Evolutionary conservation across 2,797 vertebrate species (phyloP).

Genomic region (Chrosomus eos): DNA sequence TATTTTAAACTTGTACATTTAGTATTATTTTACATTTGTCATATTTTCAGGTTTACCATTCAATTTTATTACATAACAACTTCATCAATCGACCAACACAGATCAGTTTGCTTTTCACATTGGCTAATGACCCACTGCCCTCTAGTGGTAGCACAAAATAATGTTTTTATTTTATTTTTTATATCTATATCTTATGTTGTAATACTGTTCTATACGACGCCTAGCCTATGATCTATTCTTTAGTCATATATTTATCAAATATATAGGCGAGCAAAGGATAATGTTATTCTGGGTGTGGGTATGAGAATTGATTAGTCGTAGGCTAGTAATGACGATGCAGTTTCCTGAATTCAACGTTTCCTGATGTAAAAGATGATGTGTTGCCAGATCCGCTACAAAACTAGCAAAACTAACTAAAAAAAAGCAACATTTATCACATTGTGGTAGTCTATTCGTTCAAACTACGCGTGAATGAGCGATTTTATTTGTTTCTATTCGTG

Average conservation of each 20-base stretch:
- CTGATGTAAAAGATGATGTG: neutral
- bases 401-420: neutral
- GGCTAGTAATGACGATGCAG: neutral
- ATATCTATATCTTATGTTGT: neutral
- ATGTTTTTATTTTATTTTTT: neutral
- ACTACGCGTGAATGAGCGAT: neutral
- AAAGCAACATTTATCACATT: neutral
- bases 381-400: neutral
- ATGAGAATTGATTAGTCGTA: neutral
- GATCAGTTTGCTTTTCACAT: neutral
- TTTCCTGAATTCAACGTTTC: constrained; percentile 20
- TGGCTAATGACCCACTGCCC: constrained; percentile 3
- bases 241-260: neutral
- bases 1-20: neutral
- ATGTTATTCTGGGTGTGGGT: neutral
- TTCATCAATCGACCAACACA: neutral
- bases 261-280: neutral
- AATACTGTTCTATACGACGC: neutral
- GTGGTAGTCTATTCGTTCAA: no score
- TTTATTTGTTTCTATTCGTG: neutral
- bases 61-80: neutral
- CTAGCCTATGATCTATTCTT: neutral
- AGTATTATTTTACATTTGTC: neutral
- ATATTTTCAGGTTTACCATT: neutral
- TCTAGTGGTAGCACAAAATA: neutral